Base-by-base conservation (phyloP, 2,888 invertebrate species). In the Hecatera dysodea region DNA sequence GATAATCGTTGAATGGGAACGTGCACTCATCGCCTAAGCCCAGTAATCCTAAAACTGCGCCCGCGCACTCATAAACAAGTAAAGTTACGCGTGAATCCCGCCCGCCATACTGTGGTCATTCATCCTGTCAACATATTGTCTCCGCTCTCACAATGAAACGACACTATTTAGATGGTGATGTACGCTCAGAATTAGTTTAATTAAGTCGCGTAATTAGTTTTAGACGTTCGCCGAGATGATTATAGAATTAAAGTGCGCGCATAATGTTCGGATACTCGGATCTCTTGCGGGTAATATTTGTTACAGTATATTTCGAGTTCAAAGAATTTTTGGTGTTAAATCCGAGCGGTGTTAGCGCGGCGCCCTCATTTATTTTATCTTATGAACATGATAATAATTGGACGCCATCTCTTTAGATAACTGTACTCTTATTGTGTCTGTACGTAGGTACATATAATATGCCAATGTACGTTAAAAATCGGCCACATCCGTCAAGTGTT, bases 51-150 rank as follows among this genome's bases (percentile, higher is more conserved):
- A 93, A 94, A 93, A 91, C 91, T 92, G 93, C 94, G 93, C 91
- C 81, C 86, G 93, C 92, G 93, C 93, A 90, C 67, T 92, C 90
- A 94, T 95, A 95, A 95, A 95, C 94, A 93, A 92, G 89, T 75
- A 87, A 88, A 93, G 91, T 94, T 94, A 94, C 94, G 94, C 93
- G 93, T 92, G 93, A 93, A 93, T 93, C 91, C 91, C 89, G 88
- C 86, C 89, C 90, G 94, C 95, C 95, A 93, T 93, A 89, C 89
- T 93, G 94, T 90, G 92, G 91, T 89, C 94, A 92, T 94, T 95
- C 94, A 94, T 94, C 91, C 94, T 95, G 95, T 96, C 96, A 95
- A 93, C 95, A 93, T 94, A 94, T 94, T 94, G 95, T 95, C 95
- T 93, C 87, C 89, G 93, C 89, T 85, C 89, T 89, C 92, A 94